Base-by-base conservation (phyloP, 2,888 invertebrate genomes). In the Abscondita cerata region DNA sequence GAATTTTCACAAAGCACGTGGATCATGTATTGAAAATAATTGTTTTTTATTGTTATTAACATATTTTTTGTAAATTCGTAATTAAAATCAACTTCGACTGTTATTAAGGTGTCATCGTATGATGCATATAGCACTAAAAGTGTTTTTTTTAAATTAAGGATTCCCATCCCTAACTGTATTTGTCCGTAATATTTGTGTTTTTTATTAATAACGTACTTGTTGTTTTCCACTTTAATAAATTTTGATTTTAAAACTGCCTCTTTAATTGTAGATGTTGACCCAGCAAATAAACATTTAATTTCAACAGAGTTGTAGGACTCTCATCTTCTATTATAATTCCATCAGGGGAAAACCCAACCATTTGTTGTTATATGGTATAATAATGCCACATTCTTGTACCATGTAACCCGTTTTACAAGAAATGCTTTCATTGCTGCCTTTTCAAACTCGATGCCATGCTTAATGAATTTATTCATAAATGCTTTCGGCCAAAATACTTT, bases 271-370 rank as follows among this genome's bases (percentile, higher is more conserved):
- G 6, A 33, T 33, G 5, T 33, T 11, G 5, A 33, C 55, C 65
- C 63, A 53, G 33, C 52, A 54, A 52, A 53, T 18, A 53, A 16
- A 44, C 65, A 63, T 59, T 60, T 65, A 46, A 63, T 63, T 60
- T 63, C 59, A 31, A 63, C 56, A 57, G n/a, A 36, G 59, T 47
- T 9, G 50, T 36, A 18, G 60, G 61, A 46, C 55, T 46, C 36
- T 48, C 61, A 36, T 62, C 52, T 38, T 57, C 46, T 41, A 64
- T 55, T 11, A 66, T 50, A 3, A 66, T 20, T 15, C 55, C 64
- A 48, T 64, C 59, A 2, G 66, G 55, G 13, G 63, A 60, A 46
- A 65, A 13, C 55, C 59, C 18, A 61, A 33, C 63, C 66, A 66
- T 25, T 19, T 51, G 33, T 66, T 64, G 25, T 34, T 44, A 20